These are phyloP conservation scores for Barypeithes pellucidus DNA, from an alignment of 2,888 invertebrate species.

Conservation along the genomic window DNA sequence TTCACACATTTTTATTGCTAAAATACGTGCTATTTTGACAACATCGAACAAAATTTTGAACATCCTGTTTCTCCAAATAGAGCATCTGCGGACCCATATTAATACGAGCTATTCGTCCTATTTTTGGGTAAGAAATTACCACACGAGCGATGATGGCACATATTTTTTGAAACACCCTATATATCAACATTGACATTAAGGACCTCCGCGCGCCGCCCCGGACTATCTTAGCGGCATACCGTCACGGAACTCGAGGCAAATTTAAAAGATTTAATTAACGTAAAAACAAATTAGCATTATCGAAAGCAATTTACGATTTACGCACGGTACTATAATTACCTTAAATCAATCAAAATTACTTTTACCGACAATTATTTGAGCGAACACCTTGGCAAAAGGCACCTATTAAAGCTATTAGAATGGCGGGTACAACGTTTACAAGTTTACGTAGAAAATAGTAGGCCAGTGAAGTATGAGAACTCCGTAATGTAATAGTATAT, in stretches of 20 bases:
- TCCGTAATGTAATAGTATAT: no score
- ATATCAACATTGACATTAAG: conserved; percentile 29
- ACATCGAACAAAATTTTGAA: no score
- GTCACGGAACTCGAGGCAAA: conserved; percentile 23
- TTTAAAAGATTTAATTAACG: conserved; percentile 49
- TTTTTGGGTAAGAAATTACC: no score
- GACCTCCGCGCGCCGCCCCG: conserved; percentile 17
- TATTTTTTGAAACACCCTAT: no score
- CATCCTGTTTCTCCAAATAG: no score
- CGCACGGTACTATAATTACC: conserved; percentile 49
- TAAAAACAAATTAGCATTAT: conserved; percentile 51
- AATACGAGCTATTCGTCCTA: no score
- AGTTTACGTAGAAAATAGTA: no score
- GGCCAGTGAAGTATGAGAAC: no score
- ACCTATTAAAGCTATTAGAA: conserved; percentile 41
- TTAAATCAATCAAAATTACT: conserved; percentile 55
- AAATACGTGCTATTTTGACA: no score
- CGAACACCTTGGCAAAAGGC: conserved; percentile 43
- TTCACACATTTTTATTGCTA: no score
- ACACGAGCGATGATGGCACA: no score
- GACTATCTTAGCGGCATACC: conserved; percentile 20
- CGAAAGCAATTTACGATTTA: conserved; percentile 52
- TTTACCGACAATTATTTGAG: conserved; percentile 48
- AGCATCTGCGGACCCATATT: no score
- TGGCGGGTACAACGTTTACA: conserved; percentile 30